Evolutionary conservation across 2,888 invertebrate species (phyloP), one percentile per base, ranked within the genome.

Genomic region (Sialis fuliginosa): DNA sequence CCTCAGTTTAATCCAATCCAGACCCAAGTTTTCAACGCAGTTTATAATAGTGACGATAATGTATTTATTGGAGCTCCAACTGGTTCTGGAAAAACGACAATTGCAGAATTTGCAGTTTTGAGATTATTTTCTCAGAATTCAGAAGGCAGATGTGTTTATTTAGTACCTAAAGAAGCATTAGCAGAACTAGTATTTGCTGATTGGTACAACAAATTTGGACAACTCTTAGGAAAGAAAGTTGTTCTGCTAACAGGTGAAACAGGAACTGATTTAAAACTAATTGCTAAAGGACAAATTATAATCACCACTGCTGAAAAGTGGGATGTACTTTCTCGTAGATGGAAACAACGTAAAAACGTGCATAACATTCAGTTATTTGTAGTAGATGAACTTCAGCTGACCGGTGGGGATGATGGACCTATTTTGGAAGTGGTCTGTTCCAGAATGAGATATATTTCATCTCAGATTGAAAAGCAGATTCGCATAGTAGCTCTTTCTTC

Each of bases 281-380:
- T 96, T 13, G 87, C 87, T 37, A 88, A 92, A 62, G 93, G 92
- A 1, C 91, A 97, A 64, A 80, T 98, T n/a, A 86, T 98, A 40
- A 81, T 99, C 51, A 87, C 91, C 5, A 97, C 96, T 0, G 95
- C 96, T 0, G 96, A 97, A 60, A 93, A 95, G 57, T 99, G 98
- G 98, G 98, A 99, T 62, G 91, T 98, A 4, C 70, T 98, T 3
- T 98, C 98, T 0, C 74, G 98, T 47, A 75, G 98, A 52, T 99
- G 98, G 98, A 98, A 98, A 58, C 97, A 98, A 58, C 75, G 98
- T 33, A 97, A 97, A 66, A 93, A 95, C 62, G 96, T 99, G 0
- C 97, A 97, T 60, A 95, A 91, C 58, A 83, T 98, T 6, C 88
- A 92, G 50, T 71, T 99, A 10, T 93, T 98, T 63, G 90, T 98